Evolutionary conservation across 2,797 vertebrate genomes (phyloP), one percentile per base, ranked within the genome.

Genomic region (Strix occidentalis): DNA sequence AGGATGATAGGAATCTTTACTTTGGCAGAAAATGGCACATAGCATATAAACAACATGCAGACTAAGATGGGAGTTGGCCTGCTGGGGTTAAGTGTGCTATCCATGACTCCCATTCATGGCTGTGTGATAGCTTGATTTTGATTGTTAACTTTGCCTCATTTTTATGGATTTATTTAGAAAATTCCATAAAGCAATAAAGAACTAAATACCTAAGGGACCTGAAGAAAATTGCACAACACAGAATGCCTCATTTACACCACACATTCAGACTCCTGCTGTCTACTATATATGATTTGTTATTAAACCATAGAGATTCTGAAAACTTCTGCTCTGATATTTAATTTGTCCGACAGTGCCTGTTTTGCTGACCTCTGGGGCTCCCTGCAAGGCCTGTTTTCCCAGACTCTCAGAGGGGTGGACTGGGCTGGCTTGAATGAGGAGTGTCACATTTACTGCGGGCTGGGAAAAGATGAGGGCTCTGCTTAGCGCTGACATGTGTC

Each of bases 341-440:
- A 81, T 81, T 63, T 84, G 65, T 79, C 69, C 7, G 15, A 80
- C 89, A 89, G 75, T 0, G 43, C 50, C 90, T 72, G 76, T 76
- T 95, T 75, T 88, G 90, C 78, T 91, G 92, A 92, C 87, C 91
- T 35, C 53, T 17, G 45, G 81, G 72, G 79, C 92, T 91, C 79
- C 65, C 95, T 92, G 82, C 72, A 92, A 92, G 81, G 84, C 53
- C 81, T 92, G 71, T 92, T 95, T 89, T 58, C 92, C 87, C 88
- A 89, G 78, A 54, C 64, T 83, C 78, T 87, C 77, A 69, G n/a
- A 95, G 75, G 45, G 53, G 56, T 65, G 77, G 53, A 37, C 58
- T 58, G 61, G 76, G 78, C 69, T 78, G 66, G 39, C 51, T 56
- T n/a, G n/a, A 89, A 72, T 5, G 63, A 86, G n/a, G 25, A 93